Evolutionary conservation across 1,140 invertebrate species (phyloP).

Genomic region (Drosophila nebulosa): DNA sequence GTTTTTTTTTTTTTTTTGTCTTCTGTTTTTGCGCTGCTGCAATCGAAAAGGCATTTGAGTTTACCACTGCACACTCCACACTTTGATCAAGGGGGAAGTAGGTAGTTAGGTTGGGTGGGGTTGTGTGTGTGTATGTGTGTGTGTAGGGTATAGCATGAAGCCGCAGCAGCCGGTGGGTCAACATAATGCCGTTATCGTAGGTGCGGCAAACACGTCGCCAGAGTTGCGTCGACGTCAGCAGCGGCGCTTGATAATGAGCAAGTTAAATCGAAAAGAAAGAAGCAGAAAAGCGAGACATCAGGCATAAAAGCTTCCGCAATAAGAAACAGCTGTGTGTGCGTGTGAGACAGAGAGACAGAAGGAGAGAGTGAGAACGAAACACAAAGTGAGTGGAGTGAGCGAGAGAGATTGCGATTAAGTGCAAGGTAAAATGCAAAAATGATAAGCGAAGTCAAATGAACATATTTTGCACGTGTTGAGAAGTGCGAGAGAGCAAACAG

Average conservation of each 20-base stretch:
- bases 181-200: slow-evolving; percentile 75
- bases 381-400: neutral
- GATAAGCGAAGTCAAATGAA: slow-evolving; percentile 24
- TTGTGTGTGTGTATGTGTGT: too few relatives aligned
- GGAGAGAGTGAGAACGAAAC: neutral
- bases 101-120: too few relatives aligned
- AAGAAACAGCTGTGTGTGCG: slow-evolving; percentile 41
- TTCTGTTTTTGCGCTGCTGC: neutral
- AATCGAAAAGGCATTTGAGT: neutral
- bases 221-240: slow-evolving; percentile 26
- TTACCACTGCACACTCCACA: neutral
- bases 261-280: slow-evolving; percentile 54
- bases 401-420: slow-evolving; percentile 16
- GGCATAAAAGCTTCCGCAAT: slow-evolving; percentile 67
- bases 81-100: neutral
- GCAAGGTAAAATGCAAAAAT: slow-evolving; percentile 48
- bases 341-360: neutral
- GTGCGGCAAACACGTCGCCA: slow-evolving; percentile 65
- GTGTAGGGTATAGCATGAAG: slow-evolving; percentile 15
- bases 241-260: slow-evolving; percentile 64
- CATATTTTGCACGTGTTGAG: slow-evolving; percentile 47
- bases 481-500: slow-evolving; percentile 15
- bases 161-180: slow-evolving; percentile 46
- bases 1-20: neutral
- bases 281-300: slow-evolving; percentile 29